These are phyloP conservation scores for Telmatochromis sp. DNA, from an alignment of 2,113 vertebrate genomes.

Conservation along the genomic window DNA sequence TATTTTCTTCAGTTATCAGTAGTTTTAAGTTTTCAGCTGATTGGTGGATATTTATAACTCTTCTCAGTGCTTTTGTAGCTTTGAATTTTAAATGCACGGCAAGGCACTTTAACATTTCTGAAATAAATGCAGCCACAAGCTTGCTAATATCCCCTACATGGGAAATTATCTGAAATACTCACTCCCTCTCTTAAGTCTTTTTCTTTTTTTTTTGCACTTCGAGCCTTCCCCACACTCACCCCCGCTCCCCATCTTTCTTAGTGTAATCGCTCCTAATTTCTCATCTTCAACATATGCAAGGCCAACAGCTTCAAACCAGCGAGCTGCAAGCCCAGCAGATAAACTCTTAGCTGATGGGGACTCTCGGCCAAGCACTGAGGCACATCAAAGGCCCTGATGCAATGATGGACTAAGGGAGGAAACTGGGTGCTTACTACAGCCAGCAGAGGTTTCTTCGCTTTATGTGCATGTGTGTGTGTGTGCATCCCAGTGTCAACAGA, in stretches of 20 bases:
- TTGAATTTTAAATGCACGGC: neutral
- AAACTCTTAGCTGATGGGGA: slow-evolving; percentile 1
- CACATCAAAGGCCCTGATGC: slow-evolving; percentile 55
- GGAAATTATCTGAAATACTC: neutral
- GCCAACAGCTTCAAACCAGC: neutral
- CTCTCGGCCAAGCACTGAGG: neutral
- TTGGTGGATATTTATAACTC: neutral
- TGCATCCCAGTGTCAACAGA: neutral
- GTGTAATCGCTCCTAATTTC: neutral
- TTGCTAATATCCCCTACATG: neutral
- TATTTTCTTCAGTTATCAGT: neutral
- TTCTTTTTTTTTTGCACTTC: neutral
- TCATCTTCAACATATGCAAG: neutral
- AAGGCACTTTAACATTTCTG: neutral
- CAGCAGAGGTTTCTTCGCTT: neutral
- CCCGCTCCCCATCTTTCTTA: neutral
- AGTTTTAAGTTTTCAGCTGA: neutral
- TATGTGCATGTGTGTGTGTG: neutral
- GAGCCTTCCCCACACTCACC: neutral
- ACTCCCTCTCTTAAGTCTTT: neutral
- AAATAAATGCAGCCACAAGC: neutral
- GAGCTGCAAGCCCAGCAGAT: neutral
- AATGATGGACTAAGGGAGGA: slow-evolving; percentile 19
- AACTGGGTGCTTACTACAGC: slow-evolving; percentile 40
- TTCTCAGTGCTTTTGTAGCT: neutral